Conservation (phyloP, 1,140 invertebrate genomes). For the Zaprionus capensis region DNA sequence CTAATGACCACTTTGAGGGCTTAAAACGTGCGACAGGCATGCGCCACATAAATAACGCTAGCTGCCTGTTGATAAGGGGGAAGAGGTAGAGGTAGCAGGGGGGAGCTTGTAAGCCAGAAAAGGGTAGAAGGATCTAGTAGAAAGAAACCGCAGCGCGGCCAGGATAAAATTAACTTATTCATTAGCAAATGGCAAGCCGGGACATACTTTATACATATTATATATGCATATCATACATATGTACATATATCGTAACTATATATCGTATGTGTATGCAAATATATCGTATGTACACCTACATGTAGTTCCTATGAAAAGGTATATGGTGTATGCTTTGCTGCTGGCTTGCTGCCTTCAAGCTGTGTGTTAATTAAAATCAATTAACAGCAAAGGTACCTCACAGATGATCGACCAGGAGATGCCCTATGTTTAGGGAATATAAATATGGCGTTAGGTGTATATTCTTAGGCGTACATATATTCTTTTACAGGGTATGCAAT, state of each 20-base stretch:
- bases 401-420: neutral
- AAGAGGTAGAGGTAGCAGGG: neutral
- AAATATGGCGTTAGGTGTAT: no score
- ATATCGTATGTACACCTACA: neutral
- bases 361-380: constrained; percentile 49
- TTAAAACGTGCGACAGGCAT: constrained; percentile 79
- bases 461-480: no score
- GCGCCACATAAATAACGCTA: constrained; percentile 71
- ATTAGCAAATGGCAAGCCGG: constrained; percentile 76
- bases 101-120: neutral
- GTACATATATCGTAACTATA: neutral
- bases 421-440: neutral
- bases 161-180: constrained; percentile 78
- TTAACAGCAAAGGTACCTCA: neutral
- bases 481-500: constrained; percentile 8
- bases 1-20: constrained; percentile 81
- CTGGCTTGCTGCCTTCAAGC: constrained; percentile 19
- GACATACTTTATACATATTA: constrained; percentile 50
- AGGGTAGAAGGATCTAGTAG: constrained; percentile 1
- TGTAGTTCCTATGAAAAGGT: neutral
- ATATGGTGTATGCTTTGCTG: neutral
- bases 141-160: constrained; percentile 40
- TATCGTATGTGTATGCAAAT: neutral
- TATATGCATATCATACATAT: neutral
- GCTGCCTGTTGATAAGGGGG: neutral